Evolutionary conservation across 2,888 invertebrate species (phyloP), one percentile per base, ranked within the genome.

Genomic region (Drosophila subquinaria): DNA sequence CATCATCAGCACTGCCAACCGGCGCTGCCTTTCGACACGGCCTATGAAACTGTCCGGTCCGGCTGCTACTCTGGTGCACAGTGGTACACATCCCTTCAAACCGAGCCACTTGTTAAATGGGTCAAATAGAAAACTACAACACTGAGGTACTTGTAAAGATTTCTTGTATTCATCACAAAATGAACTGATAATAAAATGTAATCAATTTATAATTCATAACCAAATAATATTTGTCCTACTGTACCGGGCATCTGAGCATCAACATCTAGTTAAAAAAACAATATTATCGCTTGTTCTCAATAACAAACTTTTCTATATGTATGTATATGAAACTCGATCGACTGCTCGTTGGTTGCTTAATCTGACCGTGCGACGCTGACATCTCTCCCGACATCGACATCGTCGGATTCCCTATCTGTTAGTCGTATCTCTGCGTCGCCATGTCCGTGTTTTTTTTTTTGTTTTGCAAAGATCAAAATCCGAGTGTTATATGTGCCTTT

Each of bases 281-380:
- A 91, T 91, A 91, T 91, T 91, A 91, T 91, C 91, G 82, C 89
- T 91, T 91, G 91, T 91, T 90, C 91, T 90, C 89, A 90, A 91
- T 91, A 90, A 90, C 84, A 84, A 80, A 80, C 76, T 85, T 27
- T 27, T 27, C 5, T 27, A 27, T 27, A 27, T 59, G 57, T 47
- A 69, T 59, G 42, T 69, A 68, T 71, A 59, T 81, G 50, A 74
- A 64, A 40, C 65, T 60, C 53, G 66, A 61, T 64, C 60, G 79
- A 66, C 63, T 66, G 71, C 43, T 60, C 60, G 74, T 73, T 74
- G 67, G 89, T 88, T 76, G 89, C 81, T 85, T 88, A 84, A 88
- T 85, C 88, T 83, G 76, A 73, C 72, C 73, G 82, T 66, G 67
- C 50, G 62, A 40, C 56, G 60, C 33, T 48, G 63, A 48, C 66